Base-by-base conservation (phyloP, 2,113 vertebrate species). In the Cebus imitator region DNA sequence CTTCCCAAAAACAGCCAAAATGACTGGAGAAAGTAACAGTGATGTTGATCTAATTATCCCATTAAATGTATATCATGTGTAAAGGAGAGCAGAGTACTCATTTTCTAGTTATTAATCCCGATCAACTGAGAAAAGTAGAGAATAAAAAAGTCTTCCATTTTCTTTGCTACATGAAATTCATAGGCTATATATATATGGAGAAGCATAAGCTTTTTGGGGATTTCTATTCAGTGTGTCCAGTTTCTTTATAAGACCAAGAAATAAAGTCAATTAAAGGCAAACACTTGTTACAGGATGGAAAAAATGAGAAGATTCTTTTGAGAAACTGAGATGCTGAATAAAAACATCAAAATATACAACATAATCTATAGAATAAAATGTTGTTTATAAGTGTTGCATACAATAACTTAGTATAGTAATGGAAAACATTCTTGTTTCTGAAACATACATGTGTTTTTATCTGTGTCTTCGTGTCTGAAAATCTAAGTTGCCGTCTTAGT, bases 51-150 rank as follows among this genome's bases (percentile, higher is more conserved):
- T 94, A 94, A 96, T 97, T 92, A 96, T 50, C 8, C 14, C 37
- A 87, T 90, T 52, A 72, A 88, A 86, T 82, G 50, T 20, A 70
- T 83, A 73, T 93, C 58, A 0, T 21, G 45, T 81, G n/a, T 37
- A 81, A 91, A 80, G 43, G 14, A 4, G 50, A 61, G 3, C 14
- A 95, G 61, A 64, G 93, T 97, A 91, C 3, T 92, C 1, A 0
- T 94, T 96, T 97, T 89, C 87, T 92, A 68, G 35, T 55, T 81
- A 70, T 91, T 97, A 97, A 66, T 87, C 11, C 4, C 18, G 83
- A 81, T 80, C 27, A 78, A 52, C 79, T 90, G 66, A 82, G 81
- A 78, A 97, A 90, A 96, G 10, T 75, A 25, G 21, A 90, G 25
- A 90, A 45, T 50, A 79, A 76, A 50, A 66, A 40, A 40, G 4